Base-by-base conservation (phyloP, 2,797 vertebrate species). In the Anguilla marmorata region DNA sequence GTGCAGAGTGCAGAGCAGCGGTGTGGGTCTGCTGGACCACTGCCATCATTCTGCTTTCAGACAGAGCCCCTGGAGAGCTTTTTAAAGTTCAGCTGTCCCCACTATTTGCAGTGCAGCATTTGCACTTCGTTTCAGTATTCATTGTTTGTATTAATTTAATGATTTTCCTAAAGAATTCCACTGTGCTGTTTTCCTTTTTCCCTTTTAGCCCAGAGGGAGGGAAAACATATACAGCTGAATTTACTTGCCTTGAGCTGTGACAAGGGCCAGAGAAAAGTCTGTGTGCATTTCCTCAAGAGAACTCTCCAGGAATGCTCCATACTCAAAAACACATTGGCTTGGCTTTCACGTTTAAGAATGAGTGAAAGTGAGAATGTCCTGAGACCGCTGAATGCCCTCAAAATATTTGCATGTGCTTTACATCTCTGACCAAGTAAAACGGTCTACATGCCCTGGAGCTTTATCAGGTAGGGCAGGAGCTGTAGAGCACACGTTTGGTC, bases 31-130 rank as follows among this genome's bases (percentile, higher is more conserved):
- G 12, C 52, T 54, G 30, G 86, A 56, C 76, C 54, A 2, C 63
- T 87, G 86, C 72, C 86, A 87, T 87, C 52, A 2, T 33, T 41
- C 27, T 27, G 12, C 76, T 63, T 87, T 80, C 24, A 45, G 30
- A 30, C 74, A 56, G 72, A 60, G 41, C 45, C 24, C 56, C 85
- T 45, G n/a, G 33, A 86, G 45, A 86, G 85, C 27, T 19, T 58
- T 37, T 86, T 41, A 63, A 86, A 86, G 85, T 63, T 45, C 37
- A 66, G 85, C 60, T 66, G 58, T 45, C 85, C 56, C 85, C 9
- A 19, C 33, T 45, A 14, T 30, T 58, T 33, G 27, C 48, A 7
- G 50, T 27, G 21, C 27, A 5, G 50, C 12, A 56, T 56, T 84
- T 33, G 79, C 45, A 50, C 79, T 50, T 82, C 7, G 6, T 82